Evolutionary conservation across 2,797 vertebrate genomes (phyloP), one percentile per base, ranked within the genome.

Genomic region (Furcifer pardalis): DNA sequence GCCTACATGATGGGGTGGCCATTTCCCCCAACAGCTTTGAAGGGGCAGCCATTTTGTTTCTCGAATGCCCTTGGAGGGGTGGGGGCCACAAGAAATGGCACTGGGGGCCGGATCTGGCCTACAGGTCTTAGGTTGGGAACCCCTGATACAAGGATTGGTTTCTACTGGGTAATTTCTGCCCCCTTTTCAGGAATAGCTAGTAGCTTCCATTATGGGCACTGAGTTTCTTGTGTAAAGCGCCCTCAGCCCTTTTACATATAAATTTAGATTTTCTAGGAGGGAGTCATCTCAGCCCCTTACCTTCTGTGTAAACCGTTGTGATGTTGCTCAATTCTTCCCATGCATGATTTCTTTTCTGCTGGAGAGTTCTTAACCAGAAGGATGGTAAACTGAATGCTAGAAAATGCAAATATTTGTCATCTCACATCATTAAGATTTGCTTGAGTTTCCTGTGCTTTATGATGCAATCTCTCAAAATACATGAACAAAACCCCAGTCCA

Each of bases 151-250:
- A n/a, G 49, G 35, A 30, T 13, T 42, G 60, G 15, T 74, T 85
- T 66, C 63, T 27, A 65, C 10, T 4, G 23, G 52, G 59, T 12
- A 10, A 62, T 37, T 3, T 23, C 32, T 32, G 27, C 10, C 1
- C 27, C 35, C 8, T 62, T 77, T 72, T 63, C 84, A 27, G 35
- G 44, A 7, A 49, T 80, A 42, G 23, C 10, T 60, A 4, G 32
- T 32, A 21, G 68, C 86, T 88, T 77, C 88, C 82, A 84, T 89
- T 91, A 65, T 23, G 12, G 42, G 25, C 83, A 32, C 82, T 85
- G 69, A 66, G 37, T 62, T 91, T 89, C 52, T 86, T 35, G 52
- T 83, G 68, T 79, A 49, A n/a, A 8, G 73, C 46, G 13, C 46
- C 46, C 46, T 49, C 7, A 8, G 46, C 46, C 13, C 7, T 49